phyloP scores from a whole-genome alignment of 2,888 invertebrate genomes.

The Troilus luridus region DNA sequence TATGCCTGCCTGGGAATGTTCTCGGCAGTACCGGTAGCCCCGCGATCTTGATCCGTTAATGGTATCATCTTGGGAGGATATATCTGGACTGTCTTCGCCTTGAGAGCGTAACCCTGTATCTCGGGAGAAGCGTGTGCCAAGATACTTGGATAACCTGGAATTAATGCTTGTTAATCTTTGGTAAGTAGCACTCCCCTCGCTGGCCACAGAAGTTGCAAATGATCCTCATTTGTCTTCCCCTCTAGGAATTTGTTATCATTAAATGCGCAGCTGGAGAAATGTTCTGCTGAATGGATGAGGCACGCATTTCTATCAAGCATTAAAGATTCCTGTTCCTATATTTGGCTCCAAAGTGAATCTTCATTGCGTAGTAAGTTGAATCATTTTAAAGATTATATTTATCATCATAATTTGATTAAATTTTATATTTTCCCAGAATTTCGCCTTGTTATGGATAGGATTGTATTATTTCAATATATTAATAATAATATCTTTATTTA shows the following conservation, averaged over 20 bases:
- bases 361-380: too few relatives aligned
- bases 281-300: neutral
- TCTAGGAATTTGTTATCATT: neutral
- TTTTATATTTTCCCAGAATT: too few relatives aligned
- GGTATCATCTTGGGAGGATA: neutral
- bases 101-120: neutral
- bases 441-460: too few relatives aligned
- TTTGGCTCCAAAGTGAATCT: neutral
- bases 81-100: neutral
- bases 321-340: neutral
- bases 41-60: neutral
- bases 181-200: neutral
- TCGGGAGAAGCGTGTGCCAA: neutral
- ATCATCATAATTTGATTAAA: too few relatives aligned
- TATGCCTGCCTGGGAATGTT: conserved; percentile 37
- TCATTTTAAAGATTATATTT: too few relatives aligned
- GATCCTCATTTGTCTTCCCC: neutral
- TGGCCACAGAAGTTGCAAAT: neutral
- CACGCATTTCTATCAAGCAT: neutral
- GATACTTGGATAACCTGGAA: neutral
- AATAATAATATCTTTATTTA: too few relatives aligned
- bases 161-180: conserved; percentile 2
- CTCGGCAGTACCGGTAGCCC: neutral
- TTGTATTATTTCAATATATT: too few relatives aligned
- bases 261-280: neutral